Base-by-base conservation (phyloP, 1,140 invertebrate species). In the Penaeus japonicus region DNA sequence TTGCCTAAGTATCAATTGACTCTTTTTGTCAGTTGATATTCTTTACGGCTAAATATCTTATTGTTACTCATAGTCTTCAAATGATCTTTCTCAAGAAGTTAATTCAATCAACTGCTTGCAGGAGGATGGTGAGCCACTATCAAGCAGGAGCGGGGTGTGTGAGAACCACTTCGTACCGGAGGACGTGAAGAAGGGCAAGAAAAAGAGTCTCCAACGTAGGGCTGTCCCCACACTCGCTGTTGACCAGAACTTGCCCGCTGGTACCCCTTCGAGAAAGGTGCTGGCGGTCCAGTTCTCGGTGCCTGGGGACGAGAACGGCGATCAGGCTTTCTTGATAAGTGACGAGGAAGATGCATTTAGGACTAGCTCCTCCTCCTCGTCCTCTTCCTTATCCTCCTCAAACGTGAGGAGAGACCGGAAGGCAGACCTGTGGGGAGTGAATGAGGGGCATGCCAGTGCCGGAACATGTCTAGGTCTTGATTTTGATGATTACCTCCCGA, bases 401-500 rank as follows among this genome's bases (percentile, higher is more conserved):
- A 47, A 12, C 12, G 39, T 84, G 32, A 17, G 55, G 59, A 47
- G 12, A 35, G 59, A 15, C 47, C 35, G 57, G 70, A 84, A 84
- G 59, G 20, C 27, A 70, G 39, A 24, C 32, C 62, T n/a, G 4
- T 84, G 81, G 81, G 30, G 35, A 12, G 81, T 47, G 20, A 32
- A 47, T 20, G 79, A 30, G 7, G 24, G 57, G n/a, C 81, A 84
- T 17, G 5, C 22, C 0, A 57, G 53, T 39, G 59, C 79, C 3
- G 81, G 70, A 62, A 65, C 39, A 35, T 84, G 81, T 24, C 4
- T 84, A 39, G 35, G 59, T 65, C 35, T 84, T 30, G 57, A 65
- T 84, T 65, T 84, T 47, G 35, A 84, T 70, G 81, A 84, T n/a
- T 84, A 70, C 70, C 59, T 84, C 0, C 57, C 81, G 47, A 27